These are phyloP conservation scores for Myotis lucifugus DNA, from an alignment of 2,113 vertebrate genomes.

Conservation along the genomic window DNA sequence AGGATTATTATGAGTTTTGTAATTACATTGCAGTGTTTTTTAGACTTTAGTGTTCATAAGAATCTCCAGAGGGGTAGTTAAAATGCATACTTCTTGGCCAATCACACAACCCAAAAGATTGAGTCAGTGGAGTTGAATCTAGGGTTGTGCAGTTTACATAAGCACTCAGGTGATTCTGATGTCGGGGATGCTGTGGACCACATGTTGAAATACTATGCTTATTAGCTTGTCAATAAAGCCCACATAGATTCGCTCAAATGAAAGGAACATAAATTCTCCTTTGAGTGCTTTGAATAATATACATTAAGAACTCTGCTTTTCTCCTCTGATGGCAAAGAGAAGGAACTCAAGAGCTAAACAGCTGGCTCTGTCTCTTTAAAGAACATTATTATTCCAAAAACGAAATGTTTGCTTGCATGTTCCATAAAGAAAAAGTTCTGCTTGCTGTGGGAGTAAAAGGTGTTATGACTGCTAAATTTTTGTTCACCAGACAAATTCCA, in stretches of 20 bases:
- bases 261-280: constrained; percentile 25
- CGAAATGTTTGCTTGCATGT: constrained; percentile 62
- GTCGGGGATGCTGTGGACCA: background rate
- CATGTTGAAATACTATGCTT: constrained; percentile 41
- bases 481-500: constrained; percentile 67
- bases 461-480: constrained; percentile 69
- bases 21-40: constrained; percentile 32
- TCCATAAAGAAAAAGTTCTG: constrained; percentile 71
- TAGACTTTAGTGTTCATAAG: background rate
- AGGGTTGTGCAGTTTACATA: constrained; percentile 7
- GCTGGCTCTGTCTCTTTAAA: constrained; percentile 58
- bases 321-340: constrained; percentile 49
- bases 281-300: constrained; percentile 49
- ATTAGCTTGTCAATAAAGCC: constrained; percentile 38
- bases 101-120: background rate
- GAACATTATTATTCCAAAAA: constrained; percentile 50
- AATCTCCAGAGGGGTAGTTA: background rate
- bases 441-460: constrained; percentile 64
- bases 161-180: constrained; percentile 22
- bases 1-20: background rate
- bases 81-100: background rate
- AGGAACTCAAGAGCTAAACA: constrained; percentile 42
- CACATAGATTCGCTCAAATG: background rate
- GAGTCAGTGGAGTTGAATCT: background rate
- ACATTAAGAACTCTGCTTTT: constrained; percentile 41